Percentiles rank a stretch among this genome's conserved stretches.
phyloP scores from a whole-genome alignment of 2,113 vertebrate species.

The Synodontis membranacea region DNA sequence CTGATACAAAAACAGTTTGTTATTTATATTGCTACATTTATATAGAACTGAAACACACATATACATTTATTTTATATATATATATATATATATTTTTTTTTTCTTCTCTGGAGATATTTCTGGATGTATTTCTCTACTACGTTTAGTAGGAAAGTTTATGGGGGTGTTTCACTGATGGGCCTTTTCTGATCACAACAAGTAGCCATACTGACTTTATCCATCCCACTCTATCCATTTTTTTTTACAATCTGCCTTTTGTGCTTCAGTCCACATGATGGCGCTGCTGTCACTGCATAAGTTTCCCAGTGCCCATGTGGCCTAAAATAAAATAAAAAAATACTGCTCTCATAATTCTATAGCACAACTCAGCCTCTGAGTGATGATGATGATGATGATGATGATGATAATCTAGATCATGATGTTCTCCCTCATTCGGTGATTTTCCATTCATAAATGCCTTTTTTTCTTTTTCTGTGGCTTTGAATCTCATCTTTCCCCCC shows the following conservation, averaged over 20 bases:
- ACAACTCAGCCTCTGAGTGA: neutral
- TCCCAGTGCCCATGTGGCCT: neutral
- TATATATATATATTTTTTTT: no score
- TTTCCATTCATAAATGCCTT: conserved; percentile 11
- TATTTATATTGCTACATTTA: neutral
- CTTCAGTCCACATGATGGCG: conserved; percentile 41
- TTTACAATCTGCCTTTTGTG: neutral
- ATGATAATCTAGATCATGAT: neutral
- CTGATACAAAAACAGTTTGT: neutral
- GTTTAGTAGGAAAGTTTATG: neutral
- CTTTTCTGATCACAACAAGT: neutral
- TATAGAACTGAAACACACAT: neutral
- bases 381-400: neutral
- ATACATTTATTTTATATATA: no score
- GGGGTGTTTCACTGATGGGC: neutral
- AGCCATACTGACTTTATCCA: neutral
- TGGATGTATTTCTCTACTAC: neutral
- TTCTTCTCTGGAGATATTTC: neutral
- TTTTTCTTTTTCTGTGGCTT: neutral
- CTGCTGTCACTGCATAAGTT: conserved; percentile 18
- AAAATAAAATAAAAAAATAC: conserved; percentile 3
- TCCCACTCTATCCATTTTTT: neutral
- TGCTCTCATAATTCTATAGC: neutral
- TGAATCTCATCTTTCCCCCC: neutral
- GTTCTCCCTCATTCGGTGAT: neutral